phyloP scores from a whole-genome alignment of 2,113 vertebrate species.

The Dendrocopos noguchii region DNA sequence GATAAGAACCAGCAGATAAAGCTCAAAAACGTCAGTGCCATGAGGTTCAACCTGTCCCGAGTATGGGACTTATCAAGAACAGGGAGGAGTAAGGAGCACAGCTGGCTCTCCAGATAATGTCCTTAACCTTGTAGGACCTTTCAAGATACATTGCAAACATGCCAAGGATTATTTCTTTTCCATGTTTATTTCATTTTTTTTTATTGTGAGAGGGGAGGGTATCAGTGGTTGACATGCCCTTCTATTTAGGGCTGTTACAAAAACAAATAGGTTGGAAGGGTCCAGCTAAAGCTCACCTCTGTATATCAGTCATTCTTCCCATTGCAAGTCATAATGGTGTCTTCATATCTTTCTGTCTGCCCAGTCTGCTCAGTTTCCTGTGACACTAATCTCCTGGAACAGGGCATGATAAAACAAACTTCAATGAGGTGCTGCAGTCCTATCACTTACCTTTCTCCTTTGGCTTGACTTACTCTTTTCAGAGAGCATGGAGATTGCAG shows the following conservation, averaged over 20 bases:
- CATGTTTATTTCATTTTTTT: constrained; percentile 11
- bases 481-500: neutral
- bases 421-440: neutral
- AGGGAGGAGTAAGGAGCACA: constrained; percentile 31
- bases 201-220: neutral
- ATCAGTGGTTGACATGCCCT: neutral
- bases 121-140: constrained; percentile 45
- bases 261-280: neutral
- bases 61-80: neutral
- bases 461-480: neutral
- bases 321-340: neutral
- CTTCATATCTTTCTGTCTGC: neutral
- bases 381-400: constrained; percentile 24
- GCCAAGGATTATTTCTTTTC: neutral
- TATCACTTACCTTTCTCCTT: neutral
- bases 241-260: neutral
- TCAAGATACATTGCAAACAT: neutral
- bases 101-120: constrained; percentile 62
- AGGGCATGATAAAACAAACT: constrained; percentile 16
- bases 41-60: neutral
- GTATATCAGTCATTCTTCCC: neutral
- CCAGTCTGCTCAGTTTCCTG: constrained; percentile 6
- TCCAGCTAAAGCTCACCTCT: neutral
- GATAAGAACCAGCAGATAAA: constrained; percentile 52
- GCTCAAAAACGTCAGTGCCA: constrained; percentile 27